Base-by-base conservation (phyloP, 2,888 invertebrate species). In the Maniola hyperantus region DNA sequence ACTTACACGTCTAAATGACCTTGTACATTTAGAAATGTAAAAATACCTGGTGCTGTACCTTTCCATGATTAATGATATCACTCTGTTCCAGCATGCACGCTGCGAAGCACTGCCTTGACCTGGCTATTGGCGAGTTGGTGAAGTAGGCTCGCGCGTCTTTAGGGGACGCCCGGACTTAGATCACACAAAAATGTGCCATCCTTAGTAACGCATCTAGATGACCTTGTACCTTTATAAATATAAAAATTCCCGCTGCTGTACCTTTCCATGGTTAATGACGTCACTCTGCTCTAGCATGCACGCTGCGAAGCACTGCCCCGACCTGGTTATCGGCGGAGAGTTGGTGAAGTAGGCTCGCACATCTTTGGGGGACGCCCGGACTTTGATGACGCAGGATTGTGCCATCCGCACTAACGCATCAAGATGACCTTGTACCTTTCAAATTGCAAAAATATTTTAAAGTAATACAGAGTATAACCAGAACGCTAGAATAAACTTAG, bases 231-330 rank as follows among this genome's bases (percentile, higher is more conserved):
- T 91, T 51, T 36, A 4, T 26, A 26, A 26, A 26, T n/a, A 26
- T 26, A 26, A 26, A 39, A 39, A 11, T 10, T 39, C 39, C 26
- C 4, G 4, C 2, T 44, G n/a, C 15, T 48, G 59, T 73, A 90
- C 91, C 82, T 91, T 90, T 1, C 91, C 91, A 75, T 91, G 88
- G 71, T 84, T 89, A 44, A 92, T 86, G 64, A 92, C 82, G 64
- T 91, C 91, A 72, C 91, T 91, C 77, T 91, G 91, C 68, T 92
- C 92, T 67, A 92, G 74, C 92, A 93, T 92, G 73, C 93, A 93
- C 0, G 91, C 91, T 0, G 91, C 90, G 60, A 92, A 89, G 74
- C 93, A 93, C 66, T 91, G 90, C 0, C 92, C 91, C 0, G 91
- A 83, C 13, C 89, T 79, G 2, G 91, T 85, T 0, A 88, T 84